These are phyloP conservation scores for Neomicropteryx cornuta DNA, from an alignment of 1,140 invertebrate species.

Conservation along the genomic window DNA sequence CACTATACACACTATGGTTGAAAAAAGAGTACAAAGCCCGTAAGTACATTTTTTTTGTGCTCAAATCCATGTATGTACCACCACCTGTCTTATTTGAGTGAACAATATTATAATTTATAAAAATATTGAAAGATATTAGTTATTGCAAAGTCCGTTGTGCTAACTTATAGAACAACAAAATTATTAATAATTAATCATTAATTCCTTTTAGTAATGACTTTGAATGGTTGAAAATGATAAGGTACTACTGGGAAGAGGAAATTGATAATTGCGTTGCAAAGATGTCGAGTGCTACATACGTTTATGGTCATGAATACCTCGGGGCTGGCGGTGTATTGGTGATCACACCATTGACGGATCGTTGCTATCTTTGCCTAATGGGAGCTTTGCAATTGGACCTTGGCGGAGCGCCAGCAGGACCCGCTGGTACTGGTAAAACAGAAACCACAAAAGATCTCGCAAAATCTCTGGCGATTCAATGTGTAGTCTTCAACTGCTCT, in stretches of 20 bases:
- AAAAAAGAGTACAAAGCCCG: slow-evolving; percentile 48
- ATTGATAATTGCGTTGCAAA: slow-evolving; percentile 64
- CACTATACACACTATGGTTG: slow-evolving; percentile 62
- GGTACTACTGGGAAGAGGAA: slow-evolving; percentile 81
- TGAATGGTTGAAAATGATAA: slow-evolving; percentile 80
- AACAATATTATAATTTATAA: neutral
- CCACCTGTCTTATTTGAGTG: slow-evolving; percentile 2
- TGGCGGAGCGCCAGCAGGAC: slow-evolving; percentile 78
- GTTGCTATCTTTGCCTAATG: slow-evolving; percentile 80
- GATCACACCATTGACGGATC: slow-evolving; percentile 76
- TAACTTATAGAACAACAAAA: no score
- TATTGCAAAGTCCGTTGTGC: neutral
- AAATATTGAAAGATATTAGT: neutral
- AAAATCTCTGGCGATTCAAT: slow-evolving; percentile 77
- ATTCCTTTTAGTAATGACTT: slow-evolving; percentile 54
- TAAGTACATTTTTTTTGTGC: slow-evolving; percentile 24
- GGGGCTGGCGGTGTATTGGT: slow-evolving; percentile 74
- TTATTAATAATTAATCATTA: slow-evolving; percentile 4
- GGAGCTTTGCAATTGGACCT: slow-evolving; percentile 76
- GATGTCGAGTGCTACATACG: slow-evolving; percentile 66
- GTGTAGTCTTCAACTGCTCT: slow-evolving; percentile 86
- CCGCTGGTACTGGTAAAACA: slow-evolving; percentile 83
- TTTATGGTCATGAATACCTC: slow-evolving; percentile 88
- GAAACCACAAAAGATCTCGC: slow-evolving; percentile 83
- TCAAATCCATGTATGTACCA: neutral